A percentile compares a stretch with the other conserved stretches of the same genome.
Conservation (phyloP, 2,888 invertebrate species). For the Carpatolechia fugitivella region DNA sequence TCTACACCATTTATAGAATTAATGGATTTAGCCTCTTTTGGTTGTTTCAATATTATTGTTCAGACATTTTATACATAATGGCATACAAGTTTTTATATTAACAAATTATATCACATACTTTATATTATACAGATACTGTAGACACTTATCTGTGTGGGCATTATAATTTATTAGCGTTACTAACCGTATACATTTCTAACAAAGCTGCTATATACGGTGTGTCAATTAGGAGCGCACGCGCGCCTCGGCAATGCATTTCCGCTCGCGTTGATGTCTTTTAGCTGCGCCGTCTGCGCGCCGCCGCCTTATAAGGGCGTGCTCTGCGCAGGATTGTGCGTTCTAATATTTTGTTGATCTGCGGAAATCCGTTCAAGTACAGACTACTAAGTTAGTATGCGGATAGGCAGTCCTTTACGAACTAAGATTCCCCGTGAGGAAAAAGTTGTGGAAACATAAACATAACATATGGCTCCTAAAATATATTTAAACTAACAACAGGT, state of each 20-base stretch:
- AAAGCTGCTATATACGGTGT: background rate
- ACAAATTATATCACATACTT: too few species aligned
- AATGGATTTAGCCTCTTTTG: too few species aligned
- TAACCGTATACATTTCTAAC: background rate
- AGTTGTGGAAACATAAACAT: too few species aligned
- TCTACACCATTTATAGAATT: too few species aligned
- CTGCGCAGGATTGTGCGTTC: background rate
- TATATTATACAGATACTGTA: too few species aligned
- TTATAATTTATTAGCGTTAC: background rate
- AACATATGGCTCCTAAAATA: too few species aligned
- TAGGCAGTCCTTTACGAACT: too few species aligned
- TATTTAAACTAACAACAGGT: too few species aligned
- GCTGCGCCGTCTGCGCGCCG: slow-evolving; percentile 28
- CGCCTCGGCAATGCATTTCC: slow-evolving; percentile 30
- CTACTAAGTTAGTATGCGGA: background rate
- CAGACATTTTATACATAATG: too few species aligned
- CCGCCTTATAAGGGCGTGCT: slow-evolving; percentile 24
- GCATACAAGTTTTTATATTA: too few species aligned
- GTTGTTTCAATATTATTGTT: too few species aligned
- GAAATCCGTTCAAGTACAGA: background rate
- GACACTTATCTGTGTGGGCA: background rate
- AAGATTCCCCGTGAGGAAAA: too few species aligned
- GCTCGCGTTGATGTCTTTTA: slow-evolving; percentile 52
- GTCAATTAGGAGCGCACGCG: slow-evolving; percentile 32
- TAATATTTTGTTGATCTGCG: background rate